Evolutionary conservation across 2,113 vertebrate species (phyloP).

Genomic region (Podarcis raffonei): DNA sequence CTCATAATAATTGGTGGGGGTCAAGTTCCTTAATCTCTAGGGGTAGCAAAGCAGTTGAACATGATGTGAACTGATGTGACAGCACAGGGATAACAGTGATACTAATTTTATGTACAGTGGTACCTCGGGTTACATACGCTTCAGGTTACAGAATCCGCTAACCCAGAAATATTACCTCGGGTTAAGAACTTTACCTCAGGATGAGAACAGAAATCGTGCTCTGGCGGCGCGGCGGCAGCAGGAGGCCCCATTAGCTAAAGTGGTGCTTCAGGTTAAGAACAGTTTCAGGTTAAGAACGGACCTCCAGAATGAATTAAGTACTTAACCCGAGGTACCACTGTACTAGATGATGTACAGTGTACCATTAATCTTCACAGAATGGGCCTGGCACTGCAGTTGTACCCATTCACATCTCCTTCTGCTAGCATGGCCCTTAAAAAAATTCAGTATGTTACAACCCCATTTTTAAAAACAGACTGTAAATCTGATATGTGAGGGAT

Average conservation of each 20-base stretch:
- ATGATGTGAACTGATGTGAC: conserved; percentile 3
- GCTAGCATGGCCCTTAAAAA: background rate
- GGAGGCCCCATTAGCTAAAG: no score
- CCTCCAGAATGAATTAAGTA: no score
- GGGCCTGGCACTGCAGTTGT: background rate
- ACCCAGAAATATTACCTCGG: no score
- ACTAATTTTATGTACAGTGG: background rate
- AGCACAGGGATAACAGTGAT: background rate
- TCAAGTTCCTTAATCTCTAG: background rate
- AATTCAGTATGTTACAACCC: background rate
- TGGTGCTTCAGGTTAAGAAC: no score
- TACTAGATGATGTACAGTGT: background rate
- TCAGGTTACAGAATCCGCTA: no score
- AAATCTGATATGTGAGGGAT: background rate
- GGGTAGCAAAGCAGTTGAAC: background rate
- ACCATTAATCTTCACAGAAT: background rate
- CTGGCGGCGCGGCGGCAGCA: no score
- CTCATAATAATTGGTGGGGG: conserved; percentile 17
- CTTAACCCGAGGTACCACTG: no score
- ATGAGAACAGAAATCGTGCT: no score
- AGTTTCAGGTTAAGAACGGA: no score
- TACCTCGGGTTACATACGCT: no score
- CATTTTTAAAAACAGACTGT: background rate
- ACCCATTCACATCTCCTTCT: background rate
- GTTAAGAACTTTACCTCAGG: no score